Conservation (phyloP, 2,113 vertebrate species). For the Heliornis fulica region DNA sequence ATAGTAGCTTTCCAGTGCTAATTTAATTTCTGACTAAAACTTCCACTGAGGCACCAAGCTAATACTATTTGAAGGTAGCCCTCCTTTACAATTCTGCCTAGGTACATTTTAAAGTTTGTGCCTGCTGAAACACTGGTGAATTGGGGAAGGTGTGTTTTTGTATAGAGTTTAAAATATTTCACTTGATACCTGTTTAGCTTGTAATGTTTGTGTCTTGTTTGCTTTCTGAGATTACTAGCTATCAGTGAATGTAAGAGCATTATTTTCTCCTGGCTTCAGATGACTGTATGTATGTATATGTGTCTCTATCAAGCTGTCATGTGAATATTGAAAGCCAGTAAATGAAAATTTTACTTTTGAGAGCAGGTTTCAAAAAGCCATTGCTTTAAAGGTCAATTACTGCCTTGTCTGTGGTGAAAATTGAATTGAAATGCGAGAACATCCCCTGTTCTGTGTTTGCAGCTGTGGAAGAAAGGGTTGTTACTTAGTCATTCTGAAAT, state of each 20-base stretch:
- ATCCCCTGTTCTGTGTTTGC: neutral
- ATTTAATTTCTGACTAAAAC: neutral
- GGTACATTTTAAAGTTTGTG: neutral
- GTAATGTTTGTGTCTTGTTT: neutral
- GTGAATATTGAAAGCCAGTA: fast-evolving
- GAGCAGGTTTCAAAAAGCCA: neutral
- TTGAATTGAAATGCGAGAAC: neutral
- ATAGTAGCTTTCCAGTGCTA: neutral
- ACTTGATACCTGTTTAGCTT: neutral
- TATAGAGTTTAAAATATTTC: neutral
- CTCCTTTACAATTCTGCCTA: neutral
- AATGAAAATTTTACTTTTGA: neutral
- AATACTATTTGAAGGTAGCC: neutral
- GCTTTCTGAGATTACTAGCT: neutral
- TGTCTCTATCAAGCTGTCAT: too few species aligned
- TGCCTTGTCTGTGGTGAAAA: neutral
- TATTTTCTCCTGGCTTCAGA: neutral
- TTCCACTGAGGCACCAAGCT: neutral
- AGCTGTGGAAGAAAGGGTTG: neutral
- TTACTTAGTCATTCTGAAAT: neutral
- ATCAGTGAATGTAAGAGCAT: neutral
- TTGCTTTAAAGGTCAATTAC: neutral
- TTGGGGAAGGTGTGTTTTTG: neutral
- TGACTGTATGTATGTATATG: too few species aligned
- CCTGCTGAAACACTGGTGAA: neutral